phyloP scores from a whole-genome alignment of 2,113 vertebrate species.

The Sclerurus mexicanus region DNA sequence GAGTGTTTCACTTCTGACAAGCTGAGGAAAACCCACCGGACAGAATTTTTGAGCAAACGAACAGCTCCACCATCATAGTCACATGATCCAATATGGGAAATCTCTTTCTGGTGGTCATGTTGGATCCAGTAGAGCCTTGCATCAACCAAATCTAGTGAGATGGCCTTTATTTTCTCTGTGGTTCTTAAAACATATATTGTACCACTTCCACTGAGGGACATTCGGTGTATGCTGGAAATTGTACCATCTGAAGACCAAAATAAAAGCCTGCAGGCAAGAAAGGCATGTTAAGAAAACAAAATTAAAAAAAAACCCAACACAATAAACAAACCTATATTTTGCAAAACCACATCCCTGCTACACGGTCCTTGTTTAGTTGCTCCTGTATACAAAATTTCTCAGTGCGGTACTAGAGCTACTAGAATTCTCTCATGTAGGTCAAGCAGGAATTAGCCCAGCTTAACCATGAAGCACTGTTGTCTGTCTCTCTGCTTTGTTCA shows the following conservation, averaged over 20 bases:
- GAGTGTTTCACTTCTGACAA: not conserved
- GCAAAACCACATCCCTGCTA: not conserved
- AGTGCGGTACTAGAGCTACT: not conserved
- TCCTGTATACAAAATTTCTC: not conserved
- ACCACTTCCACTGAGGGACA: conserved; percentile 55
- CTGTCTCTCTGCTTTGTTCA: not conserved
- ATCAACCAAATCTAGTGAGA: conserved; percentile 78
- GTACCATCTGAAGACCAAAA: conserved; percentile 86
- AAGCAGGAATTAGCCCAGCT: not conserved
- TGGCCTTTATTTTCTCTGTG: conserved; percentile 59
- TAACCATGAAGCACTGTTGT: not conserved
- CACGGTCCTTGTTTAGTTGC: not conserved
- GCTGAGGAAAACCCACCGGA: conserved; percentile 72
- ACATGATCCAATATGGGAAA: conserved; percentile 77
- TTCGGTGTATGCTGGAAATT: conserved; percentile 76
- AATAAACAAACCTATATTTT: not conserved
- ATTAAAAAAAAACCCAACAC: accelerated
- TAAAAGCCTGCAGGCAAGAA: conserved; percentile 76
- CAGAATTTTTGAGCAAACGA: conserved; percentile 65
- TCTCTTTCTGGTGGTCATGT: conserved; percentile 48
- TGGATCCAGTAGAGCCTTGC: conserved; percentile 87
- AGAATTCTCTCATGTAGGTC: not conserved
- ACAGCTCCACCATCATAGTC: conserved; percentile 81
- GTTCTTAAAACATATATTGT: conserved; percentile 73
- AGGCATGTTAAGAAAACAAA: not conserved